Evolutionary conservation across 2,113 vertebrate genomes (phyloP), one percentile per base, ranked within the genome.

Genomic region (Mustelus asterias): DNA sequence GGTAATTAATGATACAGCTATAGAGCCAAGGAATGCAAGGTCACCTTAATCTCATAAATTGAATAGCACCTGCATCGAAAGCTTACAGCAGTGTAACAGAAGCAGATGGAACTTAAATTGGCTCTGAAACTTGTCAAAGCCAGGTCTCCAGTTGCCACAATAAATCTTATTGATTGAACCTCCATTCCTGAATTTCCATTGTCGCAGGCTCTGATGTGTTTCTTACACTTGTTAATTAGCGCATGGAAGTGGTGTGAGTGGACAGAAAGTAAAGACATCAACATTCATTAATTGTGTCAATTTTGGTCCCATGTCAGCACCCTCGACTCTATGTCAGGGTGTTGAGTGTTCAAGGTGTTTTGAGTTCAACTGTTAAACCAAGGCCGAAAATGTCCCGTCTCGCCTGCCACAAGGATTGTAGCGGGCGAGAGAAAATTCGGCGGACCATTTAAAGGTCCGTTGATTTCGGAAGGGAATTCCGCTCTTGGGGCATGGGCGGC

Each of bases 1-100:
- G 37, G 65, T 94, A 69, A 24, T 69, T 94, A 90, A 90, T 90
- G 88, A 29, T n/a, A 90, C 48, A 90, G 58, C 54, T 90, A 33
- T 60, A 44, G 20, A 29, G 11, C 63, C 54, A 16, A 60, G 41
- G 18, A 94, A 37, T 70, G 16, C 65, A 94, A 70, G 92, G 92
- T 94, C 92, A 90, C 88, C 88, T 60, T 29, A 13, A 48, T 3
- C 26, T 54, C 26, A 44, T 94, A n/a, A 94, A 69, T 70, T 70
- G 92, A 67, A 90, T 48, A 90, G 88, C 37, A 90, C 88, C 88
- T 90, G 88, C 88, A 60, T 16, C 41, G 6, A 22, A 33, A 90
- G 29, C 88, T 90, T 33, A 90, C 54, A 63, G 26, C 88, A 90
- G 18, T 63, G 33, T 67, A 94, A 67, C 26, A 22, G n/a, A 41